Percentiles rank a stretch among this genome's conserved stretches.
Evolutionary conservation across 1,140 invertebrate genomes (phyloP).

Genomic region (Trichonephila clavipes): DNA sequence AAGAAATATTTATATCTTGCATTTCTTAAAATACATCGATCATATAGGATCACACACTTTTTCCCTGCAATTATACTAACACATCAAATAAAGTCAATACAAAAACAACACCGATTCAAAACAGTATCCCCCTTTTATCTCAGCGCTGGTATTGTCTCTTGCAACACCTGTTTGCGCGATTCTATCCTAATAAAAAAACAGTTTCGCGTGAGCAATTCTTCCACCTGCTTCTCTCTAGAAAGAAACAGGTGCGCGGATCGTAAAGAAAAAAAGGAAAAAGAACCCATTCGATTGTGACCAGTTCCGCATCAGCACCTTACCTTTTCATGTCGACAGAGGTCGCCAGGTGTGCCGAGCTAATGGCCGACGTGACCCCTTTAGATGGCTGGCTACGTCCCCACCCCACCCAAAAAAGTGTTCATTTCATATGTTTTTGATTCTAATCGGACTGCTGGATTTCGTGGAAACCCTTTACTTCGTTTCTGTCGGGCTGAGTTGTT

Average conservation of each 20-base stretch:
- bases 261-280: not conserved
- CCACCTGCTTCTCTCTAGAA: not conserved
- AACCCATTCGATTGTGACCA: constrained; percentile 26
- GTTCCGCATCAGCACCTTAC: constrained; percentile 54
- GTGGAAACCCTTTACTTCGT: not conserved
- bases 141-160: not conserved
- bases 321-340: not conserved
- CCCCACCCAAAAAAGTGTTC: not conserved
- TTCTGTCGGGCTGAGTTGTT: not conserved
- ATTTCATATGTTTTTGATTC: not conserved
- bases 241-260: constrained; percentile 22
- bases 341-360: constrained; percentile 53
- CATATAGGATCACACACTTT: too few relatives aligned
- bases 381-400: not conserved
- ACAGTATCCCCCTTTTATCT: not conserved
- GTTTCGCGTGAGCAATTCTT: not conserved
- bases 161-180: constrained; percentile 7
- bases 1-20: too few relatives aligned
- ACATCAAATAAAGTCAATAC: not conserved
- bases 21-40: too few relatives aligned
- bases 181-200: constrained; percentile 3
- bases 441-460: not conserved
- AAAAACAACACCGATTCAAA: not conserved
- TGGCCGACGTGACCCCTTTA: constrained; percentile 62
- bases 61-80: too few relatives aligned